Evolutionary conservation across 2,113 vertebrate species (phyloP), one percentile per base, ranked within the genome.

Genomic region (Mohoua ochrocephala): DNA sequence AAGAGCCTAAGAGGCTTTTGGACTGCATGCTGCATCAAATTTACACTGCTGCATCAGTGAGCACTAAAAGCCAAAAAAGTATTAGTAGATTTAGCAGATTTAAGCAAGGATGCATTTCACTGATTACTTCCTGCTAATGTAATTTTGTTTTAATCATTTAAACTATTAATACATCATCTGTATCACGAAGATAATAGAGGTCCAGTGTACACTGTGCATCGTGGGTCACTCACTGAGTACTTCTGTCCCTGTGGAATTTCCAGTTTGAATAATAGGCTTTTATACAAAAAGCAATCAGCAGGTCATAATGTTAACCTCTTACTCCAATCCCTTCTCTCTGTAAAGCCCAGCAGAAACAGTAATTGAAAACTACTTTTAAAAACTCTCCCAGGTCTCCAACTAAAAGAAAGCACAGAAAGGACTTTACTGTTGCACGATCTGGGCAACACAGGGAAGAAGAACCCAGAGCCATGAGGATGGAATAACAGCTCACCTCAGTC

Each of bases 111-210:
- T 97, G 88, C 91, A 96, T 96, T 97, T 97, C 95, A 94, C 94
- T 97, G 95, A 97, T 97, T 95, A 89, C 94, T 97, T 96, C 86
- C 74, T 92, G 68, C 80, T 95, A 95, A 97, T 75, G 74, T 95
- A 89, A 92, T 92, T 91, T 88, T 91, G 69, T 23, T 92, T 93
- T 94, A 93, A 96, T 96, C 75, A 84, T 71, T 84, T 76, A 64
- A 96, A 95, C 82, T 79, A 70, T 94, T 80, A 89, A 84, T 44
- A 67, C 35, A 76, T 60, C 33, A 14, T 49, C 65, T 56, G 27
- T 33, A 67, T 41, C 83, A 93, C 6, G 0, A 63, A 45, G 7
- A 11, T 33, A 54, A 80, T 1, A 67, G 61, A 94, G 61, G 23
- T 9, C 33, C 2, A 37, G 41, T 2, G 22, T 21, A 22, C 50